phyloP scores from a whole-genome alignment of 2,888 invertebrate genomes.

The Ophion costatus region DNA sequence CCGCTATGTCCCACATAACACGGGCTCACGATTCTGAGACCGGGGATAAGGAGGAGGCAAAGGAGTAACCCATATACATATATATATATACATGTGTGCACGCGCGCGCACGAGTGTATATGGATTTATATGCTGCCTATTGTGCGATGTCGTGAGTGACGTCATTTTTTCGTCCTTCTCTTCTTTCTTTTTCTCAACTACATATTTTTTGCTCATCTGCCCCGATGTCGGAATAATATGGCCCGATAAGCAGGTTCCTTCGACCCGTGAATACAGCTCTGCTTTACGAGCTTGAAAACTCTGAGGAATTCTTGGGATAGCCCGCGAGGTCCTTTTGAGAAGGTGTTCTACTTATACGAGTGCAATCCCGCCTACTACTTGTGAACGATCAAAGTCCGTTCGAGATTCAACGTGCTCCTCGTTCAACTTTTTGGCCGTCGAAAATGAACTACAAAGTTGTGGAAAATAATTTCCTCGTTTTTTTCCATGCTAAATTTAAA shows the following conservation, averaged over 20 bases:
- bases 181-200: neutral
- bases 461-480: no score
- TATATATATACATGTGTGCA: slow-evolving; percentile 1
- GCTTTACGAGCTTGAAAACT: neutral
- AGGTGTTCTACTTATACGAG: slow-evolving; percentile 11
- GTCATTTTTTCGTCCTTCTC: neutral
- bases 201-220: neutral
- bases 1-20: slow-evolving; percentile 81
- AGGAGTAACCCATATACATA: neutral
- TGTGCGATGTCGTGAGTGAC: slow-evolving; percentile 39
- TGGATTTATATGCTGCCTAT: neutral
- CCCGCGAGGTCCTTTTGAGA: slow-evolving; percentile 5
- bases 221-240: slow-evolving; percentile 47
- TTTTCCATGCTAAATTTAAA: no score
- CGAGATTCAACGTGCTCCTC: slow-evolving; percentile 19
- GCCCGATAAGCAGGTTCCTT: slow-evolving; percentile 34
- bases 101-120: neutral
- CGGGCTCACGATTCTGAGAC: slow-evolving; percentile 74
- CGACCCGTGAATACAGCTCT: slow-evolving; percentile 28
- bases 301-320: slow-evolving; percentile 36
- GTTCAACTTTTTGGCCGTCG: no score
- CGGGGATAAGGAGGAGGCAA: slow-evolving; percentile 32
- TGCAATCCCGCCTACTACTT: neutral
- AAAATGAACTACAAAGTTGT: no score
- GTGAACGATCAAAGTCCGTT: slow-evolving; percentile 17